A percentile compares a stretch with the other conserved stretches of the same genome.
These are phyloP conservation scores for Tragelaphus imberbis DNA, from an alignment of 2,113 vertebrate genomes.

Conservation along the genomic window DNA sequence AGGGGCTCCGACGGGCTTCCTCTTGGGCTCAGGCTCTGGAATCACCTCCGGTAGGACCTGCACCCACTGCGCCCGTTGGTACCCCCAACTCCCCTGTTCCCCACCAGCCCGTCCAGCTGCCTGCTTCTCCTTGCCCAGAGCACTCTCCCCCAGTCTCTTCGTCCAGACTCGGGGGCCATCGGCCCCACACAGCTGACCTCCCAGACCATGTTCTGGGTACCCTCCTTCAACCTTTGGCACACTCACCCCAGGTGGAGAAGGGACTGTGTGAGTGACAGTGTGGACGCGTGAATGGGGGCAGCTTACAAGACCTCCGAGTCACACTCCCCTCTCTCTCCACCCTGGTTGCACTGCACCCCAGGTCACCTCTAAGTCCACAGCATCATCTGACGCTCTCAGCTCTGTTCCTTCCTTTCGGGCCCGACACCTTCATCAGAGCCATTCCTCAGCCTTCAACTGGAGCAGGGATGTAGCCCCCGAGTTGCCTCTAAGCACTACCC, in stretches of 20 bases:
- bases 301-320: fast-evolving
- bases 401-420: neutral
- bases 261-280: neutral
- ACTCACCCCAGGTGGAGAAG: neutral
- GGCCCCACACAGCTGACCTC: neutral
- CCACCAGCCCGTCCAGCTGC: neutral
- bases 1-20: neutral
- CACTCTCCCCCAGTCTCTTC: neutral
- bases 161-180: neutral
- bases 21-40: neutral
- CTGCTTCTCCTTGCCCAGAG: neutral
- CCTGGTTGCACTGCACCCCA: neutral
- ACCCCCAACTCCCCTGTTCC: neutral
- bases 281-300: neutral
- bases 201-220: neutral
- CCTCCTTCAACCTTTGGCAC: neutral
- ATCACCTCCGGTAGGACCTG: neutral
- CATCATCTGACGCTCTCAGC: fast-evolving
- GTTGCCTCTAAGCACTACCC: neutral
- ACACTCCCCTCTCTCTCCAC: neutral
- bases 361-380: fast-evolving
- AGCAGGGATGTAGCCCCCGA: neutral
- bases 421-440: neutral
- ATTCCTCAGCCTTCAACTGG: neutral
- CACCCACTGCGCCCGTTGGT: fast-evolving